Percentiles rank a stretch among this genome's conserved stretches.
Conservation (phyloP, 2,888 invertebrate genomes). For the Drosophila phalerata region DNA sequence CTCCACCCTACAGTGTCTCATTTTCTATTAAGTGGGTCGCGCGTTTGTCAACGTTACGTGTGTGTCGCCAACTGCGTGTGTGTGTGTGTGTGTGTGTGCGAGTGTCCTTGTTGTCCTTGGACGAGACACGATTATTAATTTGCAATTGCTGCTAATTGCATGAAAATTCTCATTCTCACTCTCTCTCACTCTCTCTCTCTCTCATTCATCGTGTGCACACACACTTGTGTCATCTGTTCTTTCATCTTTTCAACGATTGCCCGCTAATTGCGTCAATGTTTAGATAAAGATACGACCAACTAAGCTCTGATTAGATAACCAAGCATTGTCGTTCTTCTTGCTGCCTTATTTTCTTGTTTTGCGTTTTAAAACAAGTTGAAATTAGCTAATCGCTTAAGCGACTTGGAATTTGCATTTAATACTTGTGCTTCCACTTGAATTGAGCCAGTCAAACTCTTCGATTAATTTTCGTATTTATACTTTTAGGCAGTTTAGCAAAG, state of each 20-base stretch:
- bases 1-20: slow-evolving; percentile 33
- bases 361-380: slow-evolving; percentile 25
- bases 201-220: not conserved
- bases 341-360: not conserved
- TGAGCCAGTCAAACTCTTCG: slow-evolving; percentile 29
- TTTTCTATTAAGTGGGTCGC: slow-evolving; percentile 71
- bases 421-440: slow-evolving; percentile 51
- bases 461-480: slow-evolving; percentile 23
- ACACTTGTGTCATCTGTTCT: slow-evolving; percentile 22
- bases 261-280: slow-evolving; percentile 60
- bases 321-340: not conserved
- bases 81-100: slow-evolving; percentile 33
- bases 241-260: slow-evolving; percentile 36
- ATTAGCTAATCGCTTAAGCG: slow-evolving; percentile 47
- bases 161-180: slow-evolving; percentile 11
- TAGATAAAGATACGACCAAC: slow-evolving; percentile 61
- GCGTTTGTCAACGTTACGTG: slow-evolving; percentile 61
- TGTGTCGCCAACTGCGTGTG: slow-evolving; percentile 20
- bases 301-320: slow-evolving; percentile 69
- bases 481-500: not conserved
- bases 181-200: not conserved
- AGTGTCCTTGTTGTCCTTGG: slow-evolving; percentile 68
- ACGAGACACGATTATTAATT: slow-evolving; percentile 77
- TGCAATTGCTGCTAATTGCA: slow-evolving; percentile 81
- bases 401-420: slow-evolving; percentile 43